Conservation (phyloP, 2,888 invertebrate genomes). For the Tenthredo scrophulariae region DNA sequence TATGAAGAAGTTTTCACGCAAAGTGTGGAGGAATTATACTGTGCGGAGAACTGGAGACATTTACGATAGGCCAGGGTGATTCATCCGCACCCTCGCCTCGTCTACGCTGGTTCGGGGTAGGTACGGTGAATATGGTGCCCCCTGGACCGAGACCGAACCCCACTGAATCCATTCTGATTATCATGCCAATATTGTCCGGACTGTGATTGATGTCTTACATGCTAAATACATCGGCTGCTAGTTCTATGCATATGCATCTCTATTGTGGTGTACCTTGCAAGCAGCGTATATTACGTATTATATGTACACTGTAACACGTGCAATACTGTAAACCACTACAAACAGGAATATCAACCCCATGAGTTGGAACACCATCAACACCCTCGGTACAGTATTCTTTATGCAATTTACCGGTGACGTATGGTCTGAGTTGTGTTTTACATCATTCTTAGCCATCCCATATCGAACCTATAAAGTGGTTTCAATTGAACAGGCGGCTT, state of each 20-base stretch:
- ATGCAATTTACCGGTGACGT: neutral
- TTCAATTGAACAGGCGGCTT: neutral
- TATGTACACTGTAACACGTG: conserved; percentile 33
- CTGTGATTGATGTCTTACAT: conserved; percentile 70
- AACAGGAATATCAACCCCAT: neutral
- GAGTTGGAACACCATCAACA: neutral
- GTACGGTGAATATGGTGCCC: conserved; percentile 10
- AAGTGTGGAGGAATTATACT: conserved; percentile 38
- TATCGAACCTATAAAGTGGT: neutral
- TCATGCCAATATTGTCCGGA: conserved; percentile 73
- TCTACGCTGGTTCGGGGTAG: conserved; percentile 38
- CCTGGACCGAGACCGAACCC: conserved; percentile 50
- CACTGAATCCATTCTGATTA: conserved; percentile 71
- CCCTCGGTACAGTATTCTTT: neutral
- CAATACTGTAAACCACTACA: conserved; percentile 15
- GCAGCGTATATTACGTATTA: conserved; percentile 32
- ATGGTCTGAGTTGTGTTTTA: neutral
- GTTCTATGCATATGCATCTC: conserved; percentile 53
- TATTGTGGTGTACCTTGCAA: conserved; percentile 48
- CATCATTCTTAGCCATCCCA: neutral
- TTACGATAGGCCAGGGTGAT: conserved; percentile 44
- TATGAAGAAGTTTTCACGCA: conserved; percentile 9
- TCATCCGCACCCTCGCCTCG: conserved; percentile 49
- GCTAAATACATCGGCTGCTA: conserved; percentile 60
- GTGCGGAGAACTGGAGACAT: conserved; percentile 27